Conservation (phyloP, 2,113 vertebrate genomes). For the Rostratula benghalensis region DNA sequence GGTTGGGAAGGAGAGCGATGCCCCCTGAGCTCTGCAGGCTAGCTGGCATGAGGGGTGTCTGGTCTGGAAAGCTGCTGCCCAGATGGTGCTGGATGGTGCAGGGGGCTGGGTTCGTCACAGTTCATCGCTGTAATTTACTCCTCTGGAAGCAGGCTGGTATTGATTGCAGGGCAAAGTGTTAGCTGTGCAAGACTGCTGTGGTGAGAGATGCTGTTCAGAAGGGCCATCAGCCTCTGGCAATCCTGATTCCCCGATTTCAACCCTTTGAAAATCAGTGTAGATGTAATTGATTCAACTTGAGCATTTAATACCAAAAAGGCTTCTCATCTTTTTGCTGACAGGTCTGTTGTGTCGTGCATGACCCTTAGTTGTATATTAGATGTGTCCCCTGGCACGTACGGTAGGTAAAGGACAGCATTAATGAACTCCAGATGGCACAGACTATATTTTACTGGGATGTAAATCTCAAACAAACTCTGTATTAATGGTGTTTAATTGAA, state of each 20-base stretch:
- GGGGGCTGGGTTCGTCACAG: fast-evolving
- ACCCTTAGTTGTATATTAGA: neutral
- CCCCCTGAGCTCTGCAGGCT: neutral
- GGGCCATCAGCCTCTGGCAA: neutral
- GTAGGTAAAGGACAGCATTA: neutral
- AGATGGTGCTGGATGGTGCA: neutral
- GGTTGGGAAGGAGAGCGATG: fast-evolving
- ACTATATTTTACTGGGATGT: neutral
- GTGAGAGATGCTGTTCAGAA: neutral
- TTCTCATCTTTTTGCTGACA: neutral
- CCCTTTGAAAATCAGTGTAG: neutral
- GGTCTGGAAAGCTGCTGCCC: neutral
- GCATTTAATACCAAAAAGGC: neutral
- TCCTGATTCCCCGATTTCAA: neutral
- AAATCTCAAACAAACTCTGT: neutral
- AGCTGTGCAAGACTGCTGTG: neutral
- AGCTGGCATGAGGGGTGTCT: neutral
- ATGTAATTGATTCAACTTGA: neutral
- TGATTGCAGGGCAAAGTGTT: neutral
- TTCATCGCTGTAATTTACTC: neutral
- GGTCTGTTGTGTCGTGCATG: neutral
- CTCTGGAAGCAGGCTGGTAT: neutral
- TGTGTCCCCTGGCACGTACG: neutral
- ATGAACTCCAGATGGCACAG: neutral
- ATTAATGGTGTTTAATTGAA: neutral